Conservation (phyloP, 2,888 invertebrate genomes). For the Beris morrisii region DNA sequence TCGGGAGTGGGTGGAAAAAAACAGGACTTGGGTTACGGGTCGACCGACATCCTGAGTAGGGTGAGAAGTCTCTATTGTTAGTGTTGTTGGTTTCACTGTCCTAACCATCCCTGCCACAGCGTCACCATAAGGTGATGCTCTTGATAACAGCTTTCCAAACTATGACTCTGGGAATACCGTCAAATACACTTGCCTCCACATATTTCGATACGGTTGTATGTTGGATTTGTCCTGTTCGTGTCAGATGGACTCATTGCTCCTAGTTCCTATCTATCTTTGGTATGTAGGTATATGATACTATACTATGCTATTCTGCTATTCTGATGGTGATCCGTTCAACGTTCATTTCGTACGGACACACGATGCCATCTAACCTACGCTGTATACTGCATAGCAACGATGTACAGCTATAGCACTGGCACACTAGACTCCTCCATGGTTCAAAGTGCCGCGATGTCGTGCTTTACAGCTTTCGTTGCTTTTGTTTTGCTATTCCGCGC, state of each 20-base stretch:
- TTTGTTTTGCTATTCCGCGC: conserved; percentile 46
- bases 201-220: conserved; percentile 8
- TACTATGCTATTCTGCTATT: conserved; percentile 32
- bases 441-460: conserved; percentile 47
- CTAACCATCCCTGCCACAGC: conserved; percentile 35
- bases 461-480: conserved; percentile 46
- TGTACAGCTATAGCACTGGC: conserved; percentile 19
- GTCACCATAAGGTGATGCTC: conserved; percentile 40
- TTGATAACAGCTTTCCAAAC: conserved; percentile 40
- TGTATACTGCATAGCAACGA: conserved; percentile 2
- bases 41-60: conserved; percentile 9
- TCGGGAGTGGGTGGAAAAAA: conserved; percentile 19
- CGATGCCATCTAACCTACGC: conserved; percentile 2
- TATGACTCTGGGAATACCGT: conserved; percentile 35
- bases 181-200: conserved; percentile 32
- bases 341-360: conserved; percentile 14
- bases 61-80: conserved; percentile 20
- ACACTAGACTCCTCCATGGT: conserved; percentile 39
- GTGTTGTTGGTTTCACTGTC: conserved; percentile 23
- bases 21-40: conserved; percentile 9
- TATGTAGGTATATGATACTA: conserved; percentile 25
- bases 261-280: conserved; percentile 42
- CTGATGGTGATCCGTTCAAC: conserved; percentile 22
- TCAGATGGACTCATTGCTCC: conserved; percentile 43
- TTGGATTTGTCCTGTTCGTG: conserved; percentile 42